Conservation (phyloP, 2,797 vertebrate genomes). For the Notamacropus eugenii region DNA sequence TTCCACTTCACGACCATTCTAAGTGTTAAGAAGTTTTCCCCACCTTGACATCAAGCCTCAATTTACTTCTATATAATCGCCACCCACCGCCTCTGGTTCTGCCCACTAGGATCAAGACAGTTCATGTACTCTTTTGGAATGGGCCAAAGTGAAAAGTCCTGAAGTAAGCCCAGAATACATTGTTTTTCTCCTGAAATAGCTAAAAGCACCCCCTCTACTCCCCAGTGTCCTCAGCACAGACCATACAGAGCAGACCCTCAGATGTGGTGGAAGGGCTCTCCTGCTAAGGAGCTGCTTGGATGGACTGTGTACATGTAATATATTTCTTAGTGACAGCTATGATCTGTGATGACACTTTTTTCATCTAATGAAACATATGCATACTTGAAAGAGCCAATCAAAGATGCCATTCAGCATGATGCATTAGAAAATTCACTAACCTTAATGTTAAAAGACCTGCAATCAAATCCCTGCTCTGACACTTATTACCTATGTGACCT, state of each 20-base stretch:
- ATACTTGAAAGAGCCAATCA: neutral
- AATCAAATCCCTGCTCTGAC: neutral
- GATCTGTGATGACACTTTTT: neutral
- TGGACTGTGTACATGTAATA: neutral
- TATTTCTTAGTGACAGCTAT: neutral
- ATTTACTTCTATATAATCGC: neutral
- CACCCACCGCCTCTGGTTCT: neutral
- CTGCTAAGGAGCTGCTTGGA: conserved; percentile 9
- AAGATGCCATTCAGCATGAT: neutral
- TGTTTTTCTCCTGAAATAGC: neutral
- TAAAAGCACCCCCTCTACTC: neutral
- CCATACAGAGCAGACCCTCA: conserved; percentile 25
- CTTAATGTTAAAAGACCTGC: neutral
- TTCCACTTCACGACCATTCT: neutral
- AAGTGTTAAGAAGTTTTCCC: neutral
- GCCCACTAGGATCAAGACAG: neutral
- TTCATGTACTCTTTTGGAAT: conserved; percentile 7
- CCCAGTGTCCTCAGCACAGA: conserved; percentile 1
- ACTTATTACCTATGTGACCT: neutral
- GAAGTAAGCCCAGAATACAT: neutral
- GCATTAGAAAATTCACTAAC: neutral
- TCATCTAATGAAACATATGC: neutral
- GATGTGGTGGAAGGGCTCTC: neutral
- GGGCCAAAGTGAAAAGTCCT: neutral
- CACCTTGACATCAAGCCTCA: neutral